A percentile compares a stretch with the other conserved stretches of the same genome.
phyloP scores from a whole-genome alignment of 1,140 invertebrate genomes.

The Manduca sexta region DNA sequence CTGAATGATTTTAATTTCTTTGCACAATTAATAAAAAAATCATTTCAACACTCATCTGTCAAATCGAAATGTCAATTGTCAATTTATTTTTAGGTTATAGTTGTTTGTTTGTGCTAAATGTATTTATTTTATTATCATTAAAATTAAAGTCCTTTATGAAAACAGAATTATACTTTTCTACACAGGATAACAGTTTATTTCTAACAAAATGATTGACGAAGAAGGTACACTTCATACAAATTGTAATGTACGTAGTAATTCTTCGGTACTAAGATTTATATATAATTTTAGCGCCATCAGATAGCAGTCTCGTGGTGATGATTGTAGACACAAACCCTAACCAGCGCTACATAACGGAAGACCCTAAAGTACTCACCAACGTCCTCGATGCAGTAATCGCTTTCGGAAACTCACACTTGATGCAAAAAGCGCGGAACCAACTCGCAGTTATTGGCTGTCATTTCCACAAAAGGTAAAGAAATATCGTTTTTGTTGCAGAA shows the following conservation, averaged over 20 bases:
- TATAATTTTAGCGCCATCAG: conserved; percentile 57
- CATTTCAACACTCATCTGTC: no score
- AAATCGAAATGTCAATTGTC: no score
- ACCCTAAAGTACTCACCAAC: conserved; percentile 80
- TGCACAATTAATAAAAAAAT: no score
- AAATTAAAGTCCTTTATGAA: background rate
- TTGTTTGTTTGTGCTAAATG: no score
- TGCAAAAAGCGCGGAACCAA: conserved; percentile 91
- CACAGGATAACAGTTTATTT: background rate
- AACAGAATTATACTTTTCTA: background rate
- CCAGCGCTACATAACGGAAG: conserved; percentile 83
- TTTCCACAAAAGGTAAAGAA: conserved; percentile 85
- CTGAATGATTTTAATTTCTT: no score
- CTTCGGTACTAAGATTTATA: background rate
- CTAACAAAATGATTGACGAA: conserved; percentile 37
- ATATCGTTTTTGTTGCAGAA: conserved; percentile 5
- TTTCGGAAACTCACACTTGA: conserved; percentile 93
- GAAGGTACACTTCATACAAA: conserved; percentile 27
- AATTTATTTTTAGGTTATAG: no score
- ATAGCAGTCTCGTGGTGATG: conserved; percentile 85
- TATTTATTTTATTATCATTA: no score
- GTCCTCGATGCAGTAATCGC: conserved; percentile 90
- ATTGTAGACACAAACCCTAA: conserved; percentile 91
- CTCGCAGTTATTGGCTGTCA: conserved; percentile 91
- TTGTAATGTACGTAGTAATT: no score